phyloP scores from a whole-genome alignment of 2,888 invertebrate species.

The Pandemis cinnamomeana region DNA sequence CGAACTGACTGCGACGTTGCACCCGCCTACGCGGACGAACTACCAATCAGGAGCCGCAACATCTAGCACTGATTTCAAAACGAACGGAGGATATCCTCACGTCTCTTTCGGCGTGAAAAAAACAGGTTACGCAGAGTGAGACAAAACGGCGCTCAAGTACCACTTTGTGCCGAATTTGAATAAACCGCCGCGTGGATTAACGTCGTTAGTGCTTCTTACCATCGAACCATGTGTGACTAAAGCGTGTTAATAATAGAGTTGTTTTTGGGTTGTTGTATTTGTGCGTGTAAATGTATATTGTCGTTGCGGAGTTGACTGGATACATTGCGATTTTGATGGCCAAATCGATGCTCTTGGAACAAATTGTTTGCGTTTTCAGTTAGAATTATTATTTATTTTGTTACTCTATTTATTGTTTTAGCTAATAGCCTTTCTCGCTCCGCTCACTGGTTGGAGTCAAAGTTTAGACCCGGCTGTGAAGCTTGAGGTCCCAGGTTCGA shows the following conservation, averaged over 20 bases:
- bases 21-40: constrained; percentile 66
- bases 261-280: not conserved
- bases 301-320: constrained; percentile 23
- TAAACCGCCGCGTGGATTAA: constrained; percentile 2
- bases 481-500: not conserved
- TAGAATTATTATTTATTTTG: constrained; percentile 25
- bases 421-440: not conserved
- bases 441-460: no score
- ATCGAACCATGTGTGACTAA: not conserved
- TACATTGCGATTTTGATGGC: constrained; percentile 37
- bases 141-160: constrained; percentile 36
- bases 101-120: constrained; percentile 49
- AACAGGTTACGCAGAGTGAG: constrained; percentile 42
- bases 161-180: constrained; percentile 39
- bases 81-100: constrained; percentile 48
- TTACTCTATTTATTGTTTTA: constrained; percentile 9
- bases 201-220: not conserved
- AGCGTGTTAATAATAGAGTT: not conserved
- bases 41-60: constrained; percentile 61
- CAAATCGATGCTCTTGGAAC: constrained; percentile 36
- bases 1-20: constrained; percentile 65
- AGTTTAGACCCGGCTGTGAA: not conserved
- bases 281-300: not conserved
- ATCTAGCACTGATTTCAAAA: constrained; percentile 53
- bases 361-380: constrained; percentile 36